A percentile compares a stretch with the other conserved stretches of the same genome.
Conservation (phyloP, 2,888 invertebrate species). For the Matsumyia berberina region DNA sequence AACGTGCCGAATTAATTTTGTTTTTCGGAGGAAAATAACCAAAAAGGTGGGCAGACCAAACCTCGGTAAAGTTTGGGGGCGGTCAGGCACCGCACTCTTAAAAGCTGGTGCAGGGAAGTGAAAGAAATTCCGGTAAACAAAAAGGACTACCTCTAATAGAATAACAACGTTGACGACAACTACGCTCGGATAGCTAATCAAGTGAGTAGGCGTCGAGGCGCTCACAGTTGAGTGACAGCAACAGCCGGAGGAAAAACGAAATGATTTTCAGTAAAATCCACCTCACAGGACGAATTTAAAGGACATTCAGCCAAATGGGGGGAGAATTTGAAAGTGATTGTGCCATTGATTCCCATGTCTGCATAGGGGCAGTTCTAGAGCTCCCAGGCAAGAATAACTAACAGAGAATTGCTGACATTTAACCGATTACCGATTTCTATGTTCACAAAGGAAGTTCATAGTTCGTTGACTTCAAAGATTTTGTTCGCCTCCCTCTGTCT, state of each 20-base stretch:
- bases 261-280: background rate
- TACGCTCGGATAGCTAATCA: conserved; percentile 30
- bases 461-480: conserved; percentile 59
- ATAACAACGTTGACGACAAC: conserved; percentile 20
- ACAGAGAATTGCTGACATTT: conserved; percentile 53
- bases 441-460: conserved; percentile 54
- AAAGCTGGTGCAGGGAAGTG: conserved; percentile 10
- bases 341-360: conserved; percentile 32
- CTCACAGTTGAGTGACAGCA: conserved; percentile 17
- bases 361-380: background rate
- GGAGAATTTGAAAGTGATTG: conserved; percentile 30
- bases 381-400: background rate
- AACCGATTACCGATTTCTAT: conserved; percentile 55
- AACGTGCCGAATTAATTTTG: conserved; percentile 38
- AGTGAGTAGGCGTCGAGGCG: conserved; percentile 34
- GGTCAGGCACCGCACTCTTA: background rate
- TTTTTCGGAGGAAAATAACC: conserved; percentile 1
- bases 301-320: conserved; percentile 16
- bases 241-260: background rate
- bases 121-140: conserved; percentile 27
- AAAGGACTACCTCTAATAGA: conserved; percentile 15
- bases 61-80: background rate
- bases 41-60: background rate
- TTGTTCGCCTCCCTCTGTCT: background rate
- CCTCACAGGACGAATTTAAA: conserved; percentile 29